Evolutionary conservation across 2,113 vertebrate genomes (phyloP).

Genomic region (Anthoscopus minutus): DNA sequence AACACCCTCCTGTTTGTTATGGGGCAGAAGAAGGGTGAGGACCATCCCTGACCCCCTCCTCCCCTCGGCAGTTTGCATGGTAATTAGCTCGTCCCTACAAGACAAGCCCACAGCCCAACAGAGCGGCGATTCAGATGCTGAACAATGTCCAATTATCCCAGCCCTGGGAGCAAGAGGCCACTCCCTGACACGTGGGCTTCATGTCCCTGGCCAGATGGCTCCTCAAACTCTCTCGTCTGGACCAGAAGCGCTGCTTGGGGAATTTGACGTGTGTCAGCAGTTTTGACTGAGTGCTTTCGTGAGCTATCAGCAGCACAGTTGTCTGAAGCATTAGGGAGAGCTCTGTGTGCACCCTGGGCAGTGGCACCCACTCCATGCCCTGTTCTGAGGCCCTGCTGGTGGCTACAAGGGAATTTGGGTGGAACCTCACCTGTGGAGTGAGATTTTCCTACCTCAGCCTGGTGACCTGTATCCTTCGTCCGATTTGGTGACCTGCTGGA

Average conservation of each 20-base stretch:
- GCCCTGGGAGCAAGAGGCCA: neutral
- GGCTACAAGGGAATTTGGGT: fast-evolving
- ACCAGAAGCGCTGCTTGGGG: neutral
- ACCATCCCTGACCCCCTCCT: neutral
- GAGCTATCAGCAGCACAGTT: neutral
- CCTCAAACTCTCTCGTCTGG: neutral
- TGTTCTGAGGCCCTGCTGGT: fast-evolving
- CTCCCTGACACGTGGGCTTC: neutral
- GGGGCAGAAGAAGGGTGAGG: neutral
- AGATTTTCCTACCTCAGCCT: neutral
- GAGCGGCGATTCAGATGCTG: neutral
- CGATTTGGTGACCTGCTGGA: neutral
- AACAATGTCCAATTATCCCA: slow-evolving; percentile 55
- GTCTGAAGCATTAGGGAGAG: neutral
- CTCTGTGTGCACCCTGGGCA: fast-evolving
- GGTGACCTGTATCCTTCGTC: neutral
- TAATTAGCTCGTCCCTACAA: neutral
- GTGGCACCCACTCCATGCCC: too few relatives aligned
- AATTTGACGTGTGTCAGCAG: slow-evolving; percentile 6
- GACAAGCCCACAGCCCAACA: neutral
- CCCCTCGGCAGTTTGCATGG: neutral
- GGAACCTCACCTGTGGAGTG: fast-evolving
- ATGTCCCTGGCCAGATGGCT: neutral
- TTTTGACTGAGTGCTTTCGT: neutral
- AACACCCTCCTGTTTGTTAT: neutral